phyloP scores from a whole-genome alignment of 1,140 invertebrate genomes.

The Nebria ingens region DNA sequence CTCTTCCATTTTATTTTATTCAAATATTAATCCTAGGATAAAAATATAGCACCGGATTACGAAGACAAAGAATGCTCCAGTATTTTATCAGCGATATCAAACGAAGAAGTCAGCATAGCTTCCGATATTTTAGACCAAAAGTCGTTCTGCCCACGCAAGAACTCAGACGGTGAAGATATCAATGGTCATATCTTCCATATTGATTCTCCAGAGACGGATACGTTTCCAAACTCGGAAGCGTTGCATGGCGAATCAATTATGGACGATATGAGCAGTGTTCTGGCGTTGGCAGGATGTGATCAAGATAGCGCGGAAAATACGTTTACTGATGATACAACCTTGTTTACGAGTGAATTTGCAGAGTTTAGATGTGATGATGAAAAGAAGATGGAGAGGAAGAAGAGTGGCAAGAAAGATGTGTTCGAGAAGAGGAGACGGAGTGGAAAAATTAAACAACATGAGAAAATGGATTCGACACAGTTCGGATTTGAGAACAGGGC shows the following conservation, averaged over 20 bases:
- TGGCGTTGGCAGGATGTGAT: conserved; percentile 51
- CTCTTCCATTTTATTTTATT: no score
- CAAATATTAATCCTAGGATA: background rate
- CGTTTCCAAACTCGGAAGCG: conserved; percentile 51
- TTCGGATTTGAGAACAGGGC: conserved; percentile 58
- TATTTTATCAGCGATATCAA: conserved; percentile 53
- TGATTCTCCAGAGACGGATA: conserved; percentile 71
- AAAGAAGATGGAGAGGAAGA: conserved; percentile 36
- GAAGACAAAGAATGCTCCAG: conserved; percentile 39
- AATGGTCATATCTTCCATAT: conserved; percentile 60
- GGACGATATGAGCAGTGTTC: conserved; percentile 63
- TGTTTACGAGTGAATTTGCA: conserved; percentile 48
- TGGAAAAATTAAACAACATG: conserved; percentile 36
- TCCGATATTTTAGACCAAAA: conserved; percentile 50
- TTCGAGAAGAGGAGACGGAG: conserved; percentile 35
- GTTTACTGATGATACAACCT: conserved; percentile 53
- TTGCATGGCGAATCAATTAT: conserved; percentile 63
- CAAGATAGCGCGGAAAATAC: conserved; percentile 48
- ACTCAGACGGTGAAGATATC: conserved; percentile 38
- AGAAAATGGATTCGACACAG: conserved; percentile 39
- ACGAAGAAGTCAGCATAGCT: conserved; percentile 54
- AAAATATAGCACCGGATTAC: background rate
- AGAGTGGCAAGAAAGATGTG: conserved; percentile 31
- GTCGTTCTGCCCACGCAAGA: conserved; percentile 34
- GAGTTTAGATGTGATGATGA: conserved; percentile 36